Evolutionary conservation across 1,140 invertebrate species (phyloP).

Genomic region (Hypothenemus hampei): DNA sequence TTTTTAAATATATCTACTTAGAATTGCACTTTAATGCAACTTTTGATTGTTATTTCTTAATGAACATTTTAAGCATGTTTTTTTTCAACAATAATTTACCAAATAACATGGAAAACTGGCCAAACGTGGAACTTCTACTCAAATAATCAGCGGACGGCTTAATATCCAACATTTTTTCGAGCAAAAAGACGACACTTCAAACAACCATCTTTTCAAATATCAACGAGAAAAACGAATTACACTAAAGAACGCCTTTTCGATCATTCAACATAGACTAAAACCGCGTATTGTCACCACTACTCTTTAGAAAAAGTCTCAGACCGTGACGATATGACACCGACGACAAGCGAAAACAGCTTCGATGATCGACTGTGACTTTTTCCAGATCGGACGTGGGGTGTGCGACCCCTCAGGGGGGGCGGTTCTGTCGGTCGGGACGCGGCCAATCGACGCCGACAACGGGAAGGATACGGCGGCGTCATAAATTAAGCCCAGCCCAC

Average conservation of each 20-base stretch:
- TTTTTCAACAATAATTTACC: slow-evolving; percentile 52
- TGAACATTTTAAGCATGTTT: no score
- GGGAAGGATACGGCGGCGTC: slow-evolving; percentile 26
- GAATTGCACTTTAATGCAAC: no score
- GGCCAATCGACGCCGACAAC: slow-evolving; percentile 21
- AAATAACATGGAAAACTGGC: slow-evolving; percentile 69
- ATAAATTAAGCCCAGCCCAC: slow-evolving; percentile 14
- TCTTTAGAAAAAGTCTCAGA: background rate
- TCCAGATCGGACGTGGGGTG: slow-evolving; percentile 19
- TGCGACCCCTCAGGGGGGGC: slow-evolving; percentile 27
- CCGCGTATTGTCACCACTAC: background rate
- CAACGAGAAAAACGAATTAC: background rate
- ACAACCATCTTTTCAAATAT: background rate
- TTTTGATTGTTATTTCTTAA: no score
- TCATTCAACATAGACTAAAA: background rate
- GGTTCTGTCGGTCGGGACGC: slow-evolving; percentile 34
- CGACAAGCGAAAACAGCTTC: slow-evolving; percentile 26
- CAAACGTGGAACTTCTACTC: slow-evolving; percentile 64
- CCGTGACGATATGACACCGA: slow-evolving; percentile 6
- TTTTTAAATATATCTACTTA: no score
- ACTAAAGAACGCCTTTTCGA: background rate
- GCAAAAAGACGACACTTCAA: slow-evolving; percentile 1
- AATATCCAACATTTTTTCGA: slow-evolving; percentile 62
- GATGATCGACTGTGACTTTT: slow-evolving; percentile 43
- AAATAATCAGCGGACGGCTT: slow-evolving; percentile 66